Percentiles rank a stretch among this genome's conserved stretches.
Evolutionary conservation across 2,113 vertebrate genomes (phyloP).

Genomic region (Pelodiscus sinensis): DNA sequence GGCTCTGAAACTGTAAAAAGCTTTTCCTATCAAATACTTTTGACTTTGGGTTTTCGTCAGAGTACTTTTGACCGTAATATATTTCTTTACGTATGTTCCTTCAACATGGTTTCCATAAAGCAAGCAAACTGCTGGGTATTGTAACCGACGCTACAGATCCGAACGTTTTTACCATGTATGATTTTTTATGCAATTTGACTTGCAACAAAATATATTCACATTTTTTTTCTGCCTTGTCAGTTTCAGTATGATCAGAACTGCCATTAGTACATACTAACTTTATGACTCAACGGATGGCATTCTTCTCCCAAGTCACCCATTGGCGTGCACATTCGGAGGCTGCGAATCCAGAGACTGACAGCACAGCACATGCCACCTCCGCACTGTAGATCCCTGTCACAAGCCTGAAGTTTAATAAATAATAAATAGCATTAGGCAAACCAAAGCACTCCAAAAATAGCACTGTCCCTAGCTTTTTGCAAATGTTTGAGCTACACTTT

Average conservation of each 20-base stretch:
- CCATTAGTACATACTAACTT: slow-evolving; percentile 79
- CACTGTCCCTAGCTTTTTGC: background rate
- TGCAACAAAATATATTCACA: background rate
- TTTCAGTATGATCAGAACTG: background rate
- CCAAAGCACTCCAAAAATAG: background rate
- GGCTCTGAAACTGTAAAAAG: background rate
- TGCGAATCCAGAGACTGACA: slow-evolving; percentile 93
- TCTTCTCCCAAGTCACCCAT: slow-evolving; percentile 89
- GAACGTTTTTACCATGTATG: rapidly evolving
- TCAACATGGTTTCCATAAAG: background rate
- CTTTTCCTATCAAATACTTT: background rate
- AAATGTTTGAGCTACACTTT: background rate
- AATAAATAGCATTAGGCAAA: background rate
- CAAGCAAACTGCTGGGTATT: background rate
- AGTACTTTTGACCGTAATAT: slow-evolving; percentile 57
- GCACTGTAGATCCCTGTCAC: slow-evolving; percentile 91
- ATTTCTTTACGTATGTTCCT: background rate
- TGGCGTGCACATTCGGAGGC: slow-evolving; percentile 90
- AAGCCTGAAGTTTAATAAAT: slow-evolving; percentile 79
- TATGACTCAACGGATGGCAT: slow-evolving; percentile 93
- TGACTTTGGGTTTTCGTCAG: slow-evolving; percentile 4
- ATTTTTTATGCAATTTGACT: background rate
- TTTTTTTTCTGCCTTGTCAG: slow-evolving; percentile 9
- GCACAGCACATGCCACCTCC: slow-evolving; percentile 93
- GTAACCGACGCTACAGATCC: rapidly evolving